Evolutionary conservation across 1,140 invertebrate genomes (phyloP), one percentile per base, ranked within the genome.

Genomic region (Pissodes strobi): DNA sequence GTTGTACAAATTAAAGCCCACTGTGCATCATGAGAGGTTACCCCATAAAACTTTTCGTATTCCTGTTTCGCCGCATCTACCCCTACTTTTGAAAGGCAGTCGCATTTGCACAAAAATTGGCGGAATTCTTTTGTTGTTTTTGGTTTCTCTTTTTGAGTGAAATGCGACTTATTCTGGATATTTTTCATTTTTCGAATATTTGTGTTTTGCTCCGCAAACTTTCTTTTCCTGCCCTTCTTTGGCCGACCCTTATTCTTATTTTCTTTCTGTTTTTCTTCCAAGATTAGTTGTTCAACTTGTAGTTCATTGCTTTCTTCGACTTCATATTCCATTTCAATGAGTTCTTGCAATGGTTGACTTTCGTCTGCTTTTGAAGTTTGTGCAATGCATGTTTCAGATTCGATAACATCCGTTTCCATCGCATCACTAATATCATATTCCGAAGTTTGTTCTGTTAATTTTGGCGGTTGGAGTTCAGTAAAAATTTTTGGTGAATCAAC

Each of bases 1-100:
- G n/a, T n/a, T n/a, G n/a, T n/a, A n/a, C n/a, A n/a, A n/a, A n/a
- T n/a, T n/a, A n/a, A n/a, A n/a, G n/a, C n/a, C n/a, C n/a, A n/a
- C n/a, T n/a, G n/a, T 12, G 39, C 39, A 43, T 43, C 39, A 43
- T 43, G 39, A 43, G 39, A 43, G 9, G 39, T 43, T 43, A 43
- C 39, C 13, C 5, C 39, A 43, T 43, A 43, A 17, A 43, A 43
- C 39, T 43, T 43, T n/a, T 43, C 39, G 15, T 43, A 43, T 43
- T 43, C 39, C 39, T 43, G 39, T 43, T 43, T 43, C 13, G 39
- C 39, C 13, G 9, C 39, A 6, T 43, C 39, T 6, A 43, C 39
- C 39, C 9, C 39, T 43, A 43, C 39, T 43, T 17, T 43, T 43
- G 39, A 43, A 43, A 43, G 39, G 39, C 39, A 43, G 9, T 43